Conservation (phyloP, 2,113 vertebrate species). For the Prolemur simus region DNA sequence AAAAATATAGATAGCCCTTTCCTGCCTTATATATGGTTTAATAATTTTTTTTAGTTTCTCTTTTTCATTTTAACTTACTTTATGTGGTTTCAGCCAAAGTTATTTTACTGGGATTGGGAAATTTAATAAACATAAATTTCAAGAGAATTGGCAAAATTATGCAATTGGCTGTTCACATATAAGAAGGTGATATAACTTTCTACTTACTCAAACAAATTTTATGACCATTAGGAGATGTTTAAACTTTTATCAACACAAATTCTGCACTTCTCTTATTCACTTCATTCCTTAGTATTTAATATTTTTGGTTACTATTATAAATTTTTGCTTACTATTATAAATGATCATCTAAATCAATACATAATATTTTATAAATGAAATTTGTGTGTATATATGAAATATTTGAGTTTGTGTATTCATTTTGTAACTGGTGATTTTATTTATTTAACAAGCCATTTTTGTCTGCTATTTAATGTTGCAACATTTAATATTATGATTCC, state of each 20-base stretch:
- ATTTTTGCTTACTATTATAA: background rate
- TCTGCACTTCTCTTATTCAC: background rate
- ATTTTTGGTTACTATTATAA: background rate
- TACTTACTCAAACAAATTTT: background rate
- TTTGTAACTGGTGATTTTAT: background rate
- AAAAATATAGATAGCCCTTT: background rate
- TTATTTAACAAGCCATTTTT: background rate
- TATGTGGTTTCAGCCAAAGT: background rate
- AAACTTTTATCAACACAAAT: background rate
- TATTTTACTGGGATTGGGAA: background rate
- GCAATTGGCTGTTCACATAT: background rate
- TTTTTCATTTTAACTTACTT: background rate
- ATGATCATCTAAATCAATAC: background rate
- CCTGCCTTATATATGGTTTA: background rate
- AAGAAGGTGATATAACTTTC: background rate
- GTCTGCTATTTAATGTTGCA: background rate
- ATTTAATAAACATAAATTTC: background rate
- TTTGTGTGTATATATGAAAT: background rate
- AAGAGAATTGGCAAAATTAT: background rate
- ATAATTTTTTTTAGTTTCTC: background rate
- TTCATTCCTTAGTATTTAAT: background rate
- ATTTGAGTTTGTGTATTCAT: background rate
- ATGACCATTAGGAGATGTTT: background rate
- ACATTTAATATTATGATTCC: background rate
- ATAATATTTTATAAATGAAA: background rate